Evolutionary conservation across 2,797 vertebrate genomes (phyloP), one percentile per base, ranked within the genome.

Genomic region (Coendou prehensilis): DNA sequence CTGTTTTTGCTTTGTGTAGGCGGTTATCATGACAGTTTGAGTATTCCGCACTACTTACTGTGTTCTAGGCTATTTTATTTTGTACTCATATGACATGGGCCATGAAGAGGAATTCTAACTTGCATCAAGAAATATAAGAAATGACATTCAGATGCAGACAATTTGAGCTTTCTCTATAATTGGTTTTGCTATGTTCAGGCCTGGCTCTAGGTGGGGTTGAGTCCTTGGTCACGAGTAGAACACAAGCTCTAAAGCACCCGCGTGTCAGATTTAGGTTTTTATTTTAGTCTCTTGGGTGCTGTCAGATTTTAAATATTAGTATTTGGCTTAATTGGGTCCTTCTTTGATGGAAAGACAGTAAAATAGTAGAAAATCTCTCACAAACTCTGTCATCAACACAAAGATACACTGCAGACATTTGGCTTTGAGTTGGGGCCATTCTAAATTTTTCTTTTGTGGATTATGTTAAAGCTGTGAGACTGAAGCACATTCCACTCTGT

Each of bases 241-340:
- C 57, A 87, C 28, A 52, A 64, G 54, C 86, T 91, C 64, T 61
- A 41, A 50, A 71, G 88, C 56, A 94, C 47, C 54, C 9, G 33
- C 17, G 1, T 11, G 67, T 85, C 37, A 91, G 84, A 89, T 78
- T 87, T 45, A 89, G 76, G 37, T 92, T 95, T 96, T 94, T 79
- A 87, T 91, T 97, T 67, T 57, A 88, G 81, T 73, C 67, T 97
- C 81, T 64, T 0, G 5, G 90, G 78, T 85, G 54, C 73, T 90
- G 50, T 95, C 59, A 92, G 88, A 80, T 84, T 95, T 96, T 89
- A 91, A 95, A 95, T 93, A 96, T 97, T 97, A 87, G 91, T 96
- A 96, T 96, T 96, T 94, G 94, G 30, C 11, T 76, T 97, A 96
- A 97, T 94, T 96, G 78, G 20, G 80, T 89, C n/a, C 23, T 92